Base-by-base conservation (phyloP, 2,113 vertebrate species). In the Myocastor coypus region DNA sequence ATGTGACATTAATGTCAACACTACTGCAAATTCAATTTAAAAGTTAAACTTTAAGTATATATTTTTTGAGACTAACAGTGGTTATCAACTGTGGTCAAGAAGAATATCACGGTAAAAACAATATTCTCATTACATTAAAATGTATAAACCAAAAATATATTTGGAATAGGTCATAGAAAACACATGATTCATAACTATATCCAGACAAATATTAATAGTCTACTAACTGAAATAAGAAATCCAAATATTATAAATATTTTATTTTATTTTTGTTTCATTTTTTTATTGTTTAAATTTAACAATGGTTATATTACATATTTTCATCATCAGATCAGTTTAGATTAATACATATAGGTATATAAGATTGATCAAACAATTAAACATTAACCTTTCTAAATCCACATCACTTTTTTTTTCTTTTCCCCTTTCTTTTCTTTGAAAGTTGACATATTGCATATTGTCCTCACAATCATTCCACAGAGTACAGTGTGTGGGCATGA, bases 171-270 rank as follows among this genome's bases (percentile, higher is more conserved):
- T 84, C 78, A 89, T 28, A 78, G 8, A 40, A 50, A 83, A 68
- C 32, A 84, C 80, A 92, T 40, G 84, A 89, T 84, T 89, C 40
- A 83, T 80, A 92, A 89, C 1, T 78, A 20, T 32, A 84, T 84
- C 28, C 40, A 84, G 89, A 84, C 14, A 55, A 95, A 42, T 37
- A 71, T 20, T 73, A 71, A 71, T 78, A 92, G 30, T 69, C 80
- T 85, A n/a, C 50, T 34, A 52, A 78, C 1, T 69, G 34, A 88
- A 78, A 89, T 84, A 34, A 84, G 78, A 78, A 8, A 63, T 84
- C 16, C 52, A 68, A 89, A 69, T 83, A 95, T 59, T 28, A 4
- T 40, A 73, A 87, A 57, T 42, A 7, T 71, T n/a, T n/a, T n/a
- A n/a, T n/a, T n/a, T n/a, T n/a, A n/a, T n/a, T n/a, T n/a, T n/a